Evolutionary conservation across 2,888 invertebrate species (phyloP), one percentile per base, ranked within the genome.

Genomic region (Yponomeuta plumbellus): DNA sequence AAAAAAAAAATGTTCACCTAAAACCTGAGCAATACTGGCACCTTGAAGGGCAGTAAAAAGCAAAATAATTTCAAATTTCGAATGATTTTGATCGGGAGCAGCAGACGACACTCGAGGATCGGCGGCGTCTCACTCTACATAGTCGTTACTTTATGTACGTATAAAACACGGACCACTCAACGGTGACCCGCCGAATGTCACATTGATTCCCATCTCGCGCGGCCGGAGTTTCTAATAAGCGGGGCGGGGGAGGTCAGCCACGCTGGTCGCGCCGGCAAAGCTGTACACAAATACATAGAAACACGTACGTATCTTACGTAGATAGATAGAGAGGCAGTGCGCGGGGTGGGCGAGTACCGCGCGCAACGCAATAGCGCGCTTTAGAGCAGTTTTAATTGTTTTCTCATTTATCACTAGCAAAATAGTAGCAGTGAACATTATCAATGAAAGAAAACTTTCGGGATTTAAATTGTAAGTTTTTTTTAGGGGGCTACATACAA

Each of bases 91-190:
- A 88, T 88, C 88, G 85, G 75, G 83, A 82, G 82, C 78, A 81
- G 88, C 88, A 88, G 88, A 88, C 88, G 88, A 88, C 88, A 88
- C 88, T 88, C 86, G 79, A 81, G 78, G 80, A 77, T 80, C 78
- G 81, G 84, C 80, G 81, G 79, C 83, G 85, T 85, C 84, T 81
- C 76, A 78, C 79, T 81, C 80, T 81, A 80, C 79, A 79, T 81
- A 83, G 84, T 82, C 84, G 80, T 78, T 80, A 80, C 80, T 83
- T 63, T 86, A 87, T 86, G 82, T 83, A 81, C 80, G 83, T 84
- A 83, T 75, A 76, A 73, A 64, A 66, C 74, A 76, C 13, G 17
- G 17, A 70, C 86, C 82, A 75, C 73, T 67, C 66, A 44, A 66
- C 22, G 56, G 22, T 70, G 88, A 83, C 68, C 86, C 71, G 70